These are phyloP conservation scores for Lutraria lutraria DNA, from an alignment of 2,888 invertebrate species.

Conservation along the genomic window DNA sequence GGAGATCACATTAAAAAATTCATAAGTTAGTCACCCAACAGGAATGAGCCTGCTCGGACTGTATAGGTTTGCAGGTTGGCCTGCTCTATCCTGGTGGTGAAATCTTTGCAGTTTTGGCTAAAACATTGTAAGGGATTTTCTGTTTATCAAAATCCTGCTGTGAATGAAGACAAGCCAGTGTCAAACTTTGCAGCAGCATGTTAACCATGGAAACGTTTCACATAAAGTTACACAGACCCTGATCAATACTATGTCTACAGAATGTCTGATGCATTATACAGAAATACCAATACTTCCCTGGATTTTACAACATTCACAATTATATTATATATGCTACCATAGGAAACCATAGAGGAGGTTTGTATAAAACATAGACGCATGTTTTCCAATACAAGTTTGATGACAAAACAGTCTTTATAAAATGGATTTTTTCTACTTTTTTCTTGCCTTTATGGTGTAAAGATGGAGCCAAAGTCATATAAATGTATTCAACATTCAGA, in stretches of 20 bases:
- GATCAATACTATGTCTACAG: constrained; percentile 42
- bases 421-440: not conserved
- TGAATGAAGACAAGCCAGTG: no score
- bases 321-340: not conserved
- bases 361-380: not conserved
- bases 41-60: no score
- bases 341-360: not conserved
- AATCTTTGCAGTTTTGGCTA: no score
- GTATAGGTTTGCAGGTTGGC: no score
- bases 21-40: no score
- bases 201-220: not conserved
- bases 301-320: not conserved
- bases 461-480: no score
- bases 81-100: no score
- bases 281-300: constrained; percentile 10
- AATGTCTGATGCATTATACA: constrained; percentile 32
- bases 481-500: no score
- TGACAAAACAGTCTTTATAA: not conserved
- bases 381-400: not conserved
- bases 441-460: not conserved
- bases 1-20: no score
- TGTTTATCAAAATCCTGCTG: no score
- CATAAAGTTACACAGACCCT: not conserved
- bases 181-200: not conserved
- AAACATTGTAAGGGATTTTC: no score